Evolutionary conservation across 2,113 vertebrate species (phyloP).

Genomic region (Sylvilagus bachmani): DNA sequence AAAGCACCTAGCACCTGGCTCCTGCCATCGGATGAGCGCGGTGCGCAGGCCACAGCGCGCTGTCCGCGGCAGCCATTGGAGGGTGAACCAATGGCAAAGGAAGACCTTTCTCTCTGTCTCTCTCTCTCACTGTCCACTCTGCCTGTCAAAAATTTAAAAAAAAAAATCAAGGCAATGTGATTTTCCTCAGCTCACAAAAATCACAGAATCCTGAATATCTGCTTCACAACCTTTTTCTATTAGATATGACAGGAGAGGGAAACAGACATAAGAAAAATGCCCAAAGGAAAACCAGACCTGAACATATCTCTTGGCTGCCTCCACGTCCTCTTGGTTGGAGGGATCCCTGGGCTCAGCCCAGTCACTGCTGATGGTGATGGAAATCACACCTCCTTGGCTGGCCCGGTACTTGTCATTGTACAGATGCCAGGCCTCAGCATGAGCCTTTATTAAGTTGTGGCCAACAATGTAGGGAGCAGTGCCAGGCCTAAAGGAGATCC

Average conservation of each 20-base stretch:
- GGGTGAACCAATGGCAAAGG: too few species aligned
- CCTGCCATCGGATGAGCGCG: too few species aligned
- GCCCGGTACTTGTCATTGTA: slow-evolving; percentile 93
- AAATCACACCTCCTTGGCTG: slow-evolving; percentile 93
- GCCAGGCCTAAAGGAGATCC: slow-evolving; percentile 91
- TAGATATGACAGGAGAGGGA: neutral
- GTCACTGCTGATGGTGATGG: slow-evolving; percentile 95
- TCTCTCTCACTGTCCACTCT: too few species aligned
- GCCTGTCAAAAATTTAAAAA: too few species aligned
- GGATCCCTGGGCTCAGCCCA: slow-evolving; percentile 97
- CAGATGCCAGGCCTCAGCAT: slow-evolving; percentile 96
- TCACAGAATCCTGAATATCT: neutral
- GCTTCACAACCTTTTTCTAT: neutral
- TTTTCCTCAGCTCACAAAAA: neutral
- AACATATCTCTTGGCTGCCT: slow-evolving; percentile 91
- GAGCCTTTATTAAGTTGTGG: slow-evolving; percentile 96
- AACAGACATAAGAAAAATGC: neutral
- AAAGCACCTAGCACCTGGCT: too few species aligned
- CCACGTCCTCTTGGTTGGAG: slow-evolving; percentile 93
- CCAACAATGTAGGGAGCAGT: slow-evolving; percentile 93
- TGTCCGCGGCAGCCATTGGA: too few species aligned
- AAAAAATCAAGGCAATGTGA: neutral
- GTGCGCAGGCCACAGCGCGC: too few species aligned
- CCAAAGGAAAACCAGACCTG: slow-evolving; percentile 87
- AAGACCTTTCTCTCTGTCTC: too few species aligned